Evolutionary conservation across 1,140 invertebrate species (phyloP), one percentile per base, ranked within the genome.

Genomic region (Dicyema japonicum): DNA sequence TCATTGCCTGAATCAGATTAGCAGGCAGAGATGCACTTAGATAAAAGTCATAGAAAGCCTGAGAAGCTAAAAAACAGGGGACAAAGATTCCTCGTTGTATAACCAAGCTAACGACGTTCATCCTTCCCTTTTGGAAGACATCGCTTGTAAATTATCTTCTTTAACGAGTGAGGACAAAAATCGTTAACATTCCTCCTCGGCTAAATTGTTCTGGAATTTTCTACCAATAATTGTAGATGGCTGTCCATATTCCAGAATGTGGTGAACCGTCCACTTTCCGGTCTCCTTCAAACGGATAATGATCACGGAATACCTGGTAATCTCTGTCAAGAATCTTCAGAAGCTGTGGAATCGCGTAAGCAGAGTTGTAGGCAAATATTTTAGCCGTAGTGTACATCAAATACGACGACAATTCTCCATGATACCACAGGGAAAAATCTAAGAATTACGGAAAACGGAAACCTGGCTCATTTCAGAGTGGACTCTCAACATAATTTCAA

Each of bases 31-130:
- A 50, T 16, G 50, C 62, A 8, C 63, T 62, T 24, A 75, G 60
- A 45, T 76, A 92, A 2, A 85, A 82, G 52, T 97, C 85, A 46
- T 75, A 97, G 54, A 94, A 97, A 3, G 78, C 68, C 4, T 94
- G 53, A 1, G 88, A 85, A 9, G 78, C 67, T 15, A 65, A 68
- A 94, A 64, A 1, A 72, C 71, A 2, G 85, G 85, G n/a, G n/a
- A 9, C 68, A 69, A 1, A 88, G 78, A 29, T 92, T 69, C 13
- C 80, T 80, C 33, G 67, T 50, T 18, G 60, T 47, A 12, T 54
- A 49, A 63, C 65, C 14, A 48, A 52, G 3, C 57, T 37, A 5
- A 62, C 44, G 5, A 60, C 58, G 21, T 43, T 40, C 17, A 60
- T 40, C 61, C 59, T 63, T 0, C 56, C 38, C 26, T 22, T 47